Conservation (phyloP, 35 echinoderm and acorn worm genomes). For the Holothuria glaberrima region DNA sequence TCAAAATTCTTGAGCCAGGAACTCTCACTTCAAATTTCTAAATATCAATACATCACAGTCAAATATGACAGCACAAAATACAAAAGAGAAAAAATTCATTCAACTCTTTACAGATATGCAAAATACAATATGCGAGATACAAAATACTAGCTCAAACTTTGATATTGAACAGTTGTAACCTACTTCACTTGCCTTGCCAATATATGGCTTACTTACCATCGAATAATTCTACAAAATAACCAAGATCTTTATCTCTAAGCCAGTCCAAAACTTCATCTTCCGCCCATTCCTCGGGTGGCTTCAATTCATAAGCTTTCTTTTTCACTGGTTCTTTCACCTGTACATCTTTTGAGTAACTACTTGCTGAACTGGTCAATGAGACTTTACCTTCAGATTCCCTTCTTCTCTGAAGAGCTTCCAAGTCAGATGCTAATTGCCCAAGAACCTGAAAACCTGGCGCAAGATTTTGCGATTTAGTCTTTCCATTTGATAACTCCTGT, state of each 20-base stretch:
- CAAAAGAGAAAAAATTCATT: too few relatives aligned
- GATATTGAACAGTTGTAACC: too few relatives aligned
- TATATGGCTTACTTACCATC: conserved; percentile 51
- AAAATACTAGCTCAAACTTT: too few relatives aligned
- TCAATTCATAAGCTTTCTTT: background rate
- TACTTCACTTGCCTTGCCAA: too few relatives aligned
- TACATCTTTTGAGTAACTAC: background rate
- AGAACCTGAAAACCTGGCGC: conserved; percentile 20
- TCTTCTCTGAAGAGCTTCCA: conserved; percentile 30
- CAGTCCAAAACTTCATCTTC: conserved; percentile 36
- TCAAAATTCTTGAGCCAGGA: too few relatives aligned
- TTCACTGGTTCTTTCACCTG: background rate
- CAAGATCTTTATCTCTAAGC: conserved; percentile 25
- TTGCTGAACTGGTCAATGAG: background rate
- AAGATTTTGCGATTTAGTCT: background rate
- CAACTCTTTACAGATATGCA: too few relatives aligned
- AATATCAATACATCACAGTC: too few relatives aligned
- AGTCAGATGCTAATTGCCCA: conserved; percentile 27
- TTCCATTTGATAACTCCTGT: background rate
- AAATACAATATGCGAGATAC: too few relatives aligned
- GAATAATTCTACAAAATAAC: conserved; percentile 56
- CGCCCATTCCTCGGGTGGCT: conserved; percentile 18
- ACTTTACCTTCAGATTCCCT: background rate
- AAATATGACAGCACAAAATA: too few relatives aligned
- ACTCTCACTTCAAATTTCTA: too few relatives aligned